Evolutionary conservation across 2,113 vertebrate genomes (phyloP).

Genomic region (Leptobrachium leishanense): DNA sequence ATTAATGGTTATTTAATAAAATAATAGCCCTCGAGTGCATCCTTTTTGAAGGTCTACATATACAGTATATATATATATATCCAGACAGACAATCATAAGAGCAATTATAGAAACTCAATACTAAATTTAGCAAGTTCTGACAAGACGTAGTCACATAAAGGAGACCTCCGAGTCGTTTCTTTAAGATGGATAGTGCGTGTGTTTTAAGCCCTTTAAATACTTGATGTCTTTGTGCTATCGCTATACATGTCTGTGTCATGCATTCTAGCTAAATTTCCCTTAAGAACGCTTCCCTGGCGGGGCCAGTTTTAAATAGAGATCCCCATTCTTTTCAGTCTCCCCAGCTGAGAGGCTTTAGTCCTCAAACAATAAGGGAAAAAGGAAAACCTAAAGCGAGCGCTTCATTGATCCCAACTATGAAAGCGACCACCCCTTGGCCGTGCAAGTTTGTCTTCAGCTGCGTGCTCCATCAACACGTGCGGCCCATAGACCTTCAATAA

Average conservation of each 20-base stretch:
- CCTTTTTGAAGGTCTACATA: too few species aligned
- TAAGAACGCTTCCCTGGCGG: conserved; percentile 39
- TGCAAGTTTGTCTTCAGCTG: conserved; percentile 64
- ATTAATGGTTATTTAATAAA: too few species aligned
- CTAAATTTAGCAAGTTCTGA: conserved; percentile 4
- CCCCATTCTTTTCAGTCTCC: conserved; percentile 65
- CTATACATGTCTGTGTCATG: conserved; percentile 40
- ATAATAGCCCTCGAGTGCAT: too few species aligned
- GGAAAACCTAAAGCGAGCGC: conserved; percentile 61
- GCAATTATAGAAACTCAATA: conserved; percentile 3
- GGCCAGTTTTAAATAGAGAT: conserved; percentile 53
- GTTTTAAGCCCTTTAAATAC: conserved; percentile 37
- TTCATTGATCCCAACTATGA: conserved; percentile 65
- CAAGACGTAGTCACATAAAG: conserved; percentile 14
- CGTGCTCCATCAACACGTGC: conserved; percentile 45
- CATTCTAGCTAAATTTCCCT: conserved; percentile 15
- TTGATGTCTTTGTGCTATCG: conserved; percentile 30
- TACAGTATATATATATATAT: too few species aligned
- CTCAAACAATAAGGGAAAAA: conserved; percentile 54
- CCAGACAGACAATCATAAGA: background rate
- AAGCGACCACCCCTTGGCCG: conserved; percentile 63
- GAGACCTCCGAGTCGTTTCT: conserved; percentile 1
- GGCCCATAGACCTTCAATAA: conserved; percentile 61
- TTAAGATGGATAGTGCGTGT: conserved; percentile 26
- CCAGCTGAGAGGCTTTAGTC: conserved; percentile 68